Conservation (phyloP, 2,113 vertebrate species). For the Engystomops pustulosus region DNA sequence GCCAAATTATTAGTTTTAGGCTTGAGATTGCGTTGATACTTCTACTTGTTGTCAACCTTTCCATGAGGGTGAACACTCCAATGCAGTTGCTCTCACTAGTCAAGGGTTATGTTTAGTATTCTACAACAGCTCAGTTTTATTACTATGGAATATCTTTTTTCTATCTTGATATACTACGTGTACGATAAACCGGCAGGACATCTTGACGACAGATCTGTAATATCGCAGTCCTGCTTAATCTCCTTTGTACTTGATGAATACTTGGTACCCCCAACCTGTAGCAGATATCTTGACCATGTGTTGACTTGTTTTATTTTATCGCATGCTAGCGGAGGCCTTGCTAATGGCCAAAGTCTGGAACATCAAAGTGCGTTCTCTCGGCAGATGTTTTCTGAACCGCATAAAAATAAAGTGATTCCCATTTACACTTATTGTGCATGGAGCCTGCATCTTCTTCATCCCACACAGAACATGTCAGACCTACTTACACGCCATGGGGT, state of each 20-base stretch:
- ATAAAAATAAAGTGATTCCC: constrained; percentile 33
- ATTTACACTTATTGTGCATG: constrained; percentile 36
- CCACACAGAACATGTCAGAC: constrained; percentile 24
- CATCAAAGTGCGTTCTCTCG: constrained; percentile 26
- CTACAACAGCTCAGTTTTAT: not conserved
- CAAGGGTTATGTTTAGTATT: not conserved
- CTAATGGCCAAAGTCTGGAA: constrained; percentile 16
- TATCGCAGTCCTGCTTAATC: not conserved
- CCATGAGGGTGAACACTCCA: not conserved
- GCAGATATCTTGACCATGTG: not conserved
- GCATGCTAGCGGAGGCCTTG: constrained; percentile 17
- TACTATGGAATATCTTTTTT: constrained; percentile 2
- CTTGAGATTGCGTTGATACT: too few relatives aligned
- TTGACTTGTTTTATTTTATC: constrained; percentile 11
- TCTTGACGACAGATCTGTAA: constrained; percentile 35
- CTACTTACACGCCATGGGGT: constrained; percentile 4
- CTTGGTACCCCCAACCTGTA: not conserved
- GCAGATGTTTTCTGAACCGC: constrained; percentile 46
- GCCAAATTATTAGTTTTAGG: too few relatives aligned
- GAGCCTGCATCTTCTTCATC: constrained; percentile 14
- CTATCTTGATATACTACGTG: constrained; percentile 4
- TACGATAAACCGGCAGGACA: not conserved
- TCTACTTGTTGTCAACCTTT: not conserved
- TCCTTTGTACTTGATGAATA: constrained; percentile 16
- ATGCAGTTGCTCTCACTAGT: not conserved